These are phyloP conservation scores for Proterorhinus semilunaris DNA, from an alignment of 2,113 vertebrate species.

Conservation along the genomic window DNA sequence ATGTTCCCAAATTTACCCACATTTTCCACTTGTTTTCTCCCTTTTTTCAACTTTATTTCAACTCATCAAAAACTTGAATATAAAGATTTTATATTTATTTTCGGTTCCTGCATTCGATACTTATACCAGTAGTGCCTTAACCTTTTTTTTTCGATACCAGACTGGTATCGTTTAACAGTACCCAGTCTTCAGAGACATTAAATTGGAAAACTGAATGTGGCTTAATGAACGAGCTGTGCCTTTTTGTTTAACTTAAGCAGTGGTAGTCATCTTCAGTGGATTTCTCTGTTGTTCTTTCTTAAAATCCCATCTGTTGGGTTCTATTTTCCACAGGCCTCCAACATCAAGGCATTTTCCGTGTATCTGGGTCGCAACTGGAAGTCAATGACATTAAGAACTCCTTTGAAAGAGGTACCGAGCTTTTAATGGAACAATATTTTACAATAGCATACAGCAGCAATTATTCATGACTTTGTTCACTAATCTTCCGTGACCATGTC, in stretches of 20 bases:
- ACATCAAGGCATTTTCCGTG: conserved; percentile 97
- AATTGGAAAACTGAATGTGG: conserved; percentile 53
- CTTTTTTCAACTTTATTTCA: too few relatives aligned
- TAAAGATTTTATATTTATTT: too few relatives aligned
- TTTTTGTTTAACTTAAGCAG: conserved; percentile 17
- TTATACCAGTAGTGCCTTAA: too few relatives aligned
- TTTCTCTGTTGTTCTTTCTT: neutral
- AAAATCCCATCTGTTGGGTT: neutral
- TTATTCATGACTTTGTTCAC: neutral
- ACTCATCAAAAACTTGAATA: too few relatives aligned
- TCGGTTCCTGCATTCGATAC: too few relatives aligned
- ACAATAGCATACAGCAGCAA: neutral
- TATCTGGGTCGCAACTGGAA: conserved; percentile 96
- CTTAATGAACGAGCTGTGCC: conserved; percentile 42
- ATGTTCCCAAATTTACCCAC: too few relatives aligned
- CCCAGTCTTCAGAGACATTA: conserved; percentile 30
- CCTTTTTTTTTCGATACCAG: too few relatives aligned
- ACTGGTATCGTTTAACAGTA: too few relatives aligned
- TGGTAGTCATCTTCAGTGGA: conserved; percentile 16
- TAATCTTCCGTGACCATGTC: conserved; percentile 50
- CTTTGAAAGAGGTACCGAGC: conserved; percentile 91
- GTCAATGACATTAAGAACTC: conserved; percentile 99
- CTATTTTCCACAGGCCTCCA: conserved; percentile 83
- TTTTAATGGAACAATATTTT: neutral
- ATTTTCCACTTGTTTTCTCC: too few relatives aligned